phyloP scores from a whole-genome alignment of 2,888 invertebrate species.

The Eilema sororculum region DNA sequence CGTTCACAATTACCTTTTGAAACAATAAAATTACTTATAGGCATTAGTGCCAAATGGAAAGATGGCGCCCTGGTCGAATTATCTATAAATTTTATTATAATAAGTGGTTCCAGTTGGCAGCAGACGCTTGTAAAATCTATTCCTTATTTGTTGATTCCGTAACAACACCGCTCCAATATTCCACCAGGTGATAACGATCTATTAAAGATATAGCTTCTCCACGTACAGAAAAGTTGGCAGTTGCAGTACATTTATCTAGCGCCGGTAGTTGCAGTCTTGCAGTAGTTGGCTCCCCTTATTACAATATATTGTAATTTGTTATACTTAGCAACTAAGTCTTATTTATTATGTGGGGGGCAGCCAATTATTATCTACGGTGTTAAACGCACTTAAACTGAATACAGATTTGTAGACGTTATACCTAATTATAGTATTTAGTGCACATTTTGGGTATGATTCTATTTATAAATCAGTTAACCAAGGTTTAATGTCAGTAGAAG shows the following conservation, averaged over 20 bases:
- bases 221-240: constrained; percentile 21
- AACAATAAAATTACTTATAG: too few species aligned
- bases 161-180: not conserved
- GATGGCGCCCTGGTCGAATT: too few species aligned
- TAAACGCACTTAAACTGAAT: not conserved
- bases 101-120: not conserved
- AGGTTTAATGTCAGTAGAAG: too few species aligned
- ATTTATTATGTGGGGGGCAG: too few species aligned
- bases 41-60: not conserved
- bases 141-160: not conserved
- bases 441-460: too few species aligned
- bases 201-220: not conserved
- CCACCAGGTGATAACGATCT: not conserved
- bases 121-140: not conserved
- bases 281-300: constrained; percentile 15
- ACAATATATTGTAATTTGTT: constrained; percentile 11
- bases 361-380: not conserved
- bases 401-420: not conserved
- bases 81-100: too few species aligned
- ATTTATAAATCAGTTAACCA: too few species aligned
- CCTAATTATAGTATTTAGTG: too few species aligned
- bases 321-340: too few species aligned
- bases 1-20: too few species aligned
- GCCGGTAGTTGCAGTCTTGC: not conserved
- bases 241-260: not conserved